Percentiles rank a stretch among this genome's conserved stretches.
These are phyloP conservation scores for Drosophila trapezifrons DNA, from an alignment of 1,140 invertebrate species.

Conservation along the genomic window DNA sequence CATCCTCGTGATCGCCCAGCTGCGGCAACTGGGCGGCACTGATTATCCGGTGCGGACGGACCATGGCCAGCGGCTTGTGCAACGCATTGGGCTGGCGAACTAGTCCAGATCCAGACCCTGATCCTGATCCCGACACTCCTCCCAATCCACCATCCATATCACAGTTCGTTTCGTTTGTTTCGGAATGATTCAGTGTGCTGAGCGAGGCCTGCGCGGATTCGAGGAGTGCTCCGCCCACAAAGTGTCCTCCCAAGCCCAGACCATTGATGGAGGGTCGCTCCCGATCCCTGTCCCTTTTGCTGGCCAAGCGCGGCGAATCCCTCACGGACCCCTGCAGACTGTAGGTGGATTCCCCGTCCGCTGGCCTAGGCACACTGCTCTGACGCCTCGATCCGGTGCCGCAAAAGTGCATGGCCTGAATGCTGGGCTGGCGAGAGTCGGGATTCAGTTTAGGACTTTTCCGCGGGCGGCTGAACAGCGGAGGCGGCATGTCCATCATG, in stretches of 20 bases:
- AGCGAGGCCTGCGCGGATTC: slow-evolving; percentile 71
- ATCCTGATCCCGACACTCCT: slow-evolving; percentile 31
- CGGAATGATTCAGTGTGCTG: slow-evolving; percentile 84
- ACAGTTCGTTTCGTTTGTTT: slow-evolving; percentile 83
- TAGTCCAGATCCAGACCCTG: slow-evolving; percentile 48
- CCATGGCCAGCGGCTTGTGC: slow-evolving; percentile 82
- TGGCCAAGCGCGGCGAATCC: slow-evolving; percentile 75
- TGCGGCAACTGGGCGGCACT: slow-evolving; percentile 59
- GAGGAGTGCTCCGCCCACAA: slow-evolving; percentile 57
- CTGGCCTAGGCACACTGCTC: slow-evolving; percentile 83
- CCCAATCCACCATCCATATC: slow-evolving; percentile 73
- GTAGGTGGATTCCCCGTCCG: slow-evolving; percentile 82
- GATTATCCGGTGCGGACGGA: slow-evolving; percentile 81
- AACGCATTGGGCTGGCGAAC: slow-evolving; percentile 70
- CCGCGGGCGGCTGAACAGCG: slow-evolving; percentile 91
- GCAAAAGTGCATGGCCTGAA: slow-evolving; percentile 84
- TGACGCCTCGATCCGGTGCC: slow-evolving; percentile 83
- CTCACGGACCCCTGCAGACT: slow-evolving; percentile 80
- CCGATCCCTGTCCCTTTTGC: slow-evolving; percentile 57
- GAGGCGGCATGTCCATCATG: slow-evolving; percentile 90
- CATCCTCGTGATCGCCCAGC: slow-evolving; percentile 35
- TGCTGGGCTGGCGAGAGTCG: slow-evolving; percentile 88
- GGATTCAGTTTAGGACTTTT: slow-evolving; percentile 90
- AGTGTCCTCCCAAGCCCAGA: slow-evolving; percentile 40
- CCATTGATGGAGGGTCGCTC: slow-evolving; percentile 75